Base-by-base conservation (phyloP, 2,888 invertebrate species). In the Galerucella calmariensis region DNA sequence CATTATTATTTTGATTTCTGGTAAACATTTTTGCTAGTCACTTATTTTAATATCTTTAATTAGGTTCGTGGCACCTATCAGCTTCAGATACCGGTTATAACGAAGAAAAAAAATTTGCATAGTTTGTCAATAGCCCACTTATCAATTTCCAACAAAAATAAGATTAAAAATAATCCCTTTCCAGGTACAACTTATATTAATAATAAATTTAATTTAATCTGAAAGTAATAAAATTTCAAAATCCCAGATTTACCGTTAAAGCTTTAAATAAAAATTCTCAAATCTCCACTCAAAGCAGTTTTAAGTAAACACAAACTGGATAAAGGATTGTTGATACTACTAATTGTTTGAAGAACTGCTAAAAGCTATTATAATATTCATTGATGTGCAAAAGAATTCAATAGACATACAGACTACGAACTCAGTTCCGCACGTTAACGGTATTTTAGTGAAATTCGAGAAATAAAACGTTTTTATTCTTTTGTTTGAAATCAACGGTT, bases 341-440 rank as follows among this genome's bases (percentile, higher is more conserved):
- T 67, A 71, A 73, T 73, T 73, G 73, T 67, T 68, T 56, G 69
- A 56, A 68, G 62, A 69, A 46, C 70, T 68, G 70, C 73, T 70
- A 67, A 70, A 73, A 75, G 75, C 74, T 67, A 71, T 61, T 70
- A 66, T 69, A 72, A 72, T 69, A n/a, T 75, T 72, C 72, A 72
- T 75, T 73, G 66, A 62, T 70, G 69, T 63, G 63, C 63, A 56
- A 80, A 81, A 82, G 81, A 84, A 79, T 80, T 79, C 80, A 79
- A 82, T 80, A 73, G 75, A 69, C 78, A 77, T 77, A 72, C 35
- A 82, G 76, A 74, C 80, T 74, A 69, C 76, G 68, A 82, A 82
- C 83, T 79, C 76, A 73, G 76, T 75, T 70, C 75, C 75, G 75
- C 75, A 72, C 72, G 69, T 66, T 69, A 61, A 41, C 68, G 59